Evolutionary conservation across 2,888 invertebrate species (phyloP).

Genomic region (Cataglyphis altisquamis): DNA sequence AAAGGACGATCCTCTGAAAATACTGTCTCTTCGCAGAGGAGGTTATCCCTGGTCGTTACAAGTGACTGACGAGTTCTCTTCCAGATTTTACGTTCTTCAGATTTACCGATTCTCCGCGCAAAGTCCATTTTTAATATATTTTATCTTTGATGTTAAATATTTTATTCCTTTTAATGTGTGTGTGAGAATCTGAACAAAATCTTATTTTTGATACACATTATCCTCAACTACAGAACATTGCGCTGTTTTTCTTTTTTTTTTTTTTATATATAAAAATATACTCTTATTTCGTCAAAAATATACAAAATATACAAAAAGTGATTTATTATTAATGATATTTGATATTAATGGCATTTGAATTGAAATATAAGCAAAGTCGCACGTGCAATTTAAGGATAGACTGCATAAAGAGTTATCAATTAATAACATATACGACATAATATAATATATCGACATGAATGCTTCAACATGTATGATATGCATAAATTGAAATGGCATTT

Average conservation of each 20-base stretch:
- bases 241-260: not conserved
- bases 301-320: not conserved
- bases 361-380: constrained; percentile 10
- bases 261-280: not conserved
- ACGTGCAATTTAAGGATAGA: not conserved
- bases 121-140: constrained; percentile 72
- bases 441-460: constrained; percentile 5
- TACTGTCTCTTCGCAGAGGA: constrained; percentile 12
- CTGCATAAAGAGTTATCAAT: constrained; percentile 4
- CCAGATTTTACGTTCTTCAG: constrained; percentile 58
- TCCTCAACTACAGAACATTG: not conserved
- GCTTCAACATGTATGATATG: not conserved
- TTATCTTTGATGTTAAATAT: not conserved
- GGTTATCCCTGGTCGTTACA: constrained; percentile 38
- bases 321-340: not conserved
- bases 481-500: constrained; percentile 1
- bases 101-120: constrained; percentile 75
- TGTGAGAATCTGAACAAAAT: not conserved
- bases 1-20: constrained; percentile 74
- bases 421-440: not conserved
- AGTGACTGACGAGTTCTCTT: not conserved
- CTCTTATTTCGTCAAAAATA: not conserved
- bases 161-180: not conserved
- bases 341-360: constrained; percentile 21
- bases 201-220: not conserved